Evolutionary conservation across 1,140 invertebrate genomes (phyloP).

Genomic region (Armadillidium nasatum): DNA sequence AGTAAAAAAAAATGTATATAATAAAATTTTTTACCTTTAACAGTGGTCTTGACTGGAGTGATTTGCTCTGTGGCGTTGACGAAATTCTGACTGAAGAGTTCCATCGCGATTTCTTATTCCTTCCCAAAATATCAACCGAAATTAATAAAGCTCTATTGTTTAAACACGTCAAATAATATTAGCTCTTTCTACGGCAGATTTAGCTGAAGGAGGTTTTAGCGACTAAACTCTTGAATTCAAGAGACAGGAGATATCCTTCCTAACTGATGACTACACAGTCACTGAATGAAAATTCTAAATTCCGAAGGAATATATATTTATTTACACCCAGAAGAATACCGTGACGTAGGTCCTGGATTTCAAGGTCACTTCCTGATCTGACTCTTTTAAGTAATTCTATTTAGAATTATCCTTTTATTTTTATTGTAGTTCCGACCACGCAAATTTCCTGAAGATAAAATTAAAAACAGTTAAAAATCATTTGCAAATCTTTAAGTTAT

Average conservation of each 20-base stretch:
- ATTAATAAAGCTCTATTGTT: neutral
- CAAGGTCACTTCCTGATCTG: neutral
- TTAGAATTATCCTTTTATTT: no score
- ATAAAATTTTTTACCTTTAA: neutral
- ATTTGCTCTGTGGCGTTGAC: conserved; percentile 2
- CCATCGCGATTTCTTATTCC: neutral
- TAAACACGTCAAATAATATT: neutral
- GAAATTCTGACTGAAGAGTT: conserved; percentile 3
- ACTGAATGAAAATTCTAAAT: neutral
- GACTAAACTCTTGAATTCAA: neutral
- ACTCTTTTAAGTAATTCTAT: no score
- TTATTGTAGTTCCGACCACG: no score
- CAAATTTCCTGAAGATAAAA: no score
- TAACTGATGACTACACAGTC: neutral
- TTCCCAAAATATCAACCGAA: neutral
- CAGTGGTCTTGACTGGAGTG: neutral
- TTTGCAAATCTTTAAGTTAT: no score
- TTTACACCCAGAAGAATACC: neutral
- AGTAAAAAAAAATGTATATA: no score
- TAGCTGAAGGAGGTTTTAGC: neutral
- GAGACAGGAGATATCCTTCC: neutral
- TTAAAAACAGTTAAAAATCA: no score
- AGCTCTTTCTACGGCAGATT: neutral
- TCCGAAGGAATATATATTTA: neutral
- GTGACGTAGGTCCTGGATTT: neutral